Percentiles rank a stretch among this genome's conserved stretches.
These are phyloP conservation scores for Micrasema minimum DNA, from an alignment of 1,140 invertebrate genomes.

Conservation along the genomic window DNA sequence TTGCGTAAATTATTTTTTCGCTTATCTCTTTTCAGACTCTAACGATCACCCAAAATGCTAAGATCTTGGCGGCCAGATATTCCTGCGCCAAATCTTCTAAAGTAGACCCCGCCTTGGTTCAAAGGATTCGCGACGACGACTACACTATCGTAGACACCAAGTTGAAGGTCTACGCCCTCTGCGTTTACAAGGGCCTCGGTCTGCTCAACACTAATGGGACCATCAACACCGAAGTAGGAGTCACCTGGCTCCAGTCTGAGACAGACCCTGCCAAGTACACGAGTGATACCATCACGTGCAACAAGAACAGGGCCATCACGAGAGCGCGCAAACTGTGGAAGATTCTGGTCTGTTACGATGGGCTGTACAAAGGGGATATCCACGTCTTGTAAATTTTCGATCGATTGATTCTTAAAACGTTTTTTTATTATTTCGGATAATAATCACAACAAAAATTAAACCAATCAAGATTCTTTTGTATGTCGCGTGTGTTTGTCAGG, in stretches of 20 bases:
- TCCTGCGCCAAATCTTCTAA: no score
- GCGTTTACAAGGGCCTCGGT: neutral
- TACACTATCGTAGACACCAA: neutral
- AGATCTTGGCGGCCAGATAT: no score
- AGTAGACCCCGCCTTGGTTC: no score
- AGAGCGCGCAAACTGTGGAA: neutral
- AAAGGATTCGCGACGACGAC: neutral
- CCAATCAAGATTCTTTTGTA: no score
- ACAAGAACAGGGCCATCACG: neutral
- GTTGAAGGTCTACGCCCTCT: conserved; percentile 2
- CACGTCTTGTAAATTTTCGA: neutral
- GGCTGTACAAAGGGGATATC: neutral
- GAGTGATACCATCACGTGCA: neutral
- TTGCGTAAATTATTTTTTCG: no score
- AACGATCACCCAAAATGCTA: no score
- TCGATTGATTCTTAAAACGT: no score
- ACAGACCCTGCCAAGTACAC: neutral
- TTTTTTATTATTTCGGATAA: no score
- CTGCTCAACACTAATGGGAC: neutral
- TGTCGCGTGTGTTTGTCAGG: no score
- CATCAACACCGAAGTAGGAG: neutral
- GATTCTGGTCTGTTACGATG: neutral
- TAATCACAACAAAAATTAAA: no score
- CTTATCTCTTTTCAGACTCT: no score
- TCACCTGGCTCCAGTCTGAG: neutral